Conservation (phyloP, 2,113 vertebrate genomes). For the Heptranchias perlo region DNA sequence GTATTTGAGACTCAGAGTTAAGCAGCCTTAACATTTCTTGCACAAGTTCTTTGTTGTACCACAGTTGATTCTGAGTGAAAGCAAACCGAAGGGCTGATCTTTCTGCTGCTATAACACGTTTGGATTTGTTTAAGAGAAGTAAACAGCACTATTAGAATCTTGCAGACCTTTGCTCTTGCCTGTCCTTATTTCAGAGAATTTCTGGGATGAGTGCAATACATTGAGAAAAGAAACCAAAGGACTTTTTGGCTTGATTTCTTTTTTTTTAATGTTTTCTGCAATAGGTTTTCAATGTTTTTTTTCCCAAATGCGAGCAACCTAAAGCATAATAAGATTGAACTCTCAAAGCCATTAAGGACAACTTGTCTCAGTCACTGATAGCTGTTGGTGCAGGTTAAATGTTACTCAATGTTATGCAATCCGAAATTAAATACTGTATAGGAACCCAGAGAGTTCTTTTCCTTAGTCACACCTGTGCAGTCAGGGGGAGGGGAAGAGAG, state of each 20-base stretch:
- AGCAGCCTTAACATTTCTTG: background rate
- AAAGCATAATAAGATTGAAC: background rate
- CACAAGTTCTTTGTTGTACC: background rate
- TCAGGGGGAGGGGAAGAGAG: background rate
- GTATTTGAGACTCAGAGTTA: background rate
- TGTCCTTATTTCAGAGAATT: background rate
- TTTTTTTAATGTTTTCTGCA: background rate
- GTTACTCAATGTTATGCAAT: background rate
- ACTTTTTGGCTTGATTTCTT: background rate
- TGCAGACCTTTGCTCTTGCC: background rate
- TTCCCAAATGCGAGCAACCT: background rate
- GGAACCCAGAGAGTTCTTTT: background rate
- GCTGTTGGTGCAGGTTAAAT: background rate
- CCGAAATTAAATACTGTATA: background rate
- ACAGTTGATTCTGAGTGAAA: background rate
- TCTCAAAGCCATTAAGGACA: background rate
- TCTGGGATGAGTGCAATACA: background rate
- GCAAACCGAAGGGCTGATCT: background rate
- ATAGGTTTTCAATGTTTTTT: background rate
- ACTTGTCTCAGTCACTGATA: background rate
- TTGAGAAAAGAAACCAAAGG: background rate
- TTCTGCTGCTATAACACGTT: background rate
- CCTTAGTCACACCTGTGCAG: background rate
- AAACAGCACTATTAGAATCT: background rate
- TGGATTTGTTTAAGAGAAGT: background rate